Conservation (phyloP, 2,113 vertebrate genomes). For the Seriola rivoliana region DNA sequence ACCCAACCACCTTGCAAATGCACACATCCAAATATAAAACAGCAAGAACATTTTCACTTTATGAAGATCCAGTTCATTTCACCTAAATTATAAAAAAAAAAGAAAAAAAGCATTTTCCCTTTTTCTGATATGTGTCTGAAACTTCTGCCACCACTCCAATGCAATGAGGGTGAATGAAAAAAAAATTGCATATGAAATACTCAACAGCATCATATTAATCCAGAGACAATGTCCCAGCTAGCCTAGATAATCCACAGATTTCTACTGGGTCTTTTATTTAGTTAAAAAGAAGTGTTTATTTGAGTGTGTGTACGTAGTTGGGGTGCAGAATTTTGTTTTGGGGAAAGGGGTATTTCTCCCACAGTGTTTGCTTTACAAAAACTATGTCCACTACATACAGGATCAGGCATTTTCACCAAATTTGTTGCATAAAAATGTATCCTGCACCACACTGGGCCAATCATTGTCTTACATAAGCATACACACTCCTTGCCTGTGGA, state of each 20-base stretch:
- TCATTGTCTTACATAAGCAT: background rate
- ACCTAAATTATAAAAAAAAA: background rate
- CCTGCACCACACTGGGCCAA: background rate
- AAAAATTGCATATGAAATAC: too few relatives aligned
- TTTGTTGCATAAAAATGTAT: background rate
- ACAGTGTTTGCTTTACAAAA: background rate
- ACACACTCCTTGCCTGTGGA: background rate
- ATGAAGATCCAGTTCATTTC: background rate
- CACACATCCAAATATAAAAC: constrained; percentile 1
- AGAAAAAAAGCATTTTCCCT: too few relatives aligned
- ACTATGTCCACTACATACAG: background rate
- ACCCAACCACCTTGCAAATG: background rate
- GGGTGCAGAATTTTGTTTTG: background rate
- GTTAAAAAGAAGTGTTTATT: background rate
- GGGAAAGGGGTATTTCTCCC: background rate
- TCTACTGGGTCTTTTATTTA: too few relatives aligned
- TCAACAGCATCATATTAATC: too few relatives aligned
- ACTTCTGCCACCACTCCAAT: too few relatives aligned
- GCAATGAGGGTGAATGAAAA: too few relatives aligned
- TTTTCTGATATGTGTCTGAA: background rate
- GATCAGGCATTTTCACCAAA: background rate
- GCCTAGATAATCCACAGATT: background rate
- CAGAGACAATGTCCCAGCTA: background rate
- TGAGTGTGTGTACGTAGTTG: background rate
- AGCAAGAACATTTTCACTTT: background rate